Evolutionary conservation across 2,113 vertebrate genomes (phyloP).

Genomic region (Miniopterus natalensis): DNA sequence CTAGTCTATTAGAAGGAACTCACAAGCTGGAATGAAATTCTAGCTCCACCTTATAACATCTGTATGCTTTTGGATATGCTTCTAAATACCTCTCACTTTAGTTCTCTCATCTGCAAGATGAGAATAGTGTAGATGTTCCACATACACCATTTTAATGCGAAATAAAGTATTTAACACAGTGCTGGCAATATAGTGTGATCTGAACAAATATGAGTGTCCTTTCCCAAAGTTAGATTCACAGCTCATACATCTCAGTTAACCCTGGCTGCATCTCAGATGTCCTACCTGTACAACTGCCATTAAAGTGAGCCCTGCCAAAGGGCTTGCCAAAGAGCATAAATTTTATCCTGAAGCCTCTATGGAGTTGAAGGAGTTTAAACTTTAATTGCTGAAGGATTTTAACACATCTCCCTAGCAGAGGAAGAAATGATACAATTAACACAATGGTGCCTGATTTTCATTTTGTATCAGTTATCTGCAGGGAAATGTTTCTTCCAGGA

Average conservation of each 20-base stretch:
- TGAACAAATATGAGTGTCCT: neutral
- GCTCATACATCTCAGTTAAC: neutral
- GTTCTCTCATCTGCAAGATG: neutral
- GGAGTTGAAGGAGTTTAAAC: neutral
- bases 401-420: neutral
- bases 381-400: neutral
- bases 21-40: neutral
- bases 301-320: neutral
- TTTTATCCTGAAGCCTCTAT: neutral
- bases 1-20: neutral
- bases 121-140: neutral
- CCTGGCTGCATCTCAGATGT: neutral
- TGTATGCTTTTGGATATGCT: neutral
- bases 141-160: neutral
- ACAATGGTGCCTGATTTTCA: neutral
- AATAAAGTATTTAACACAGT: slow-evolving; percentile 7
- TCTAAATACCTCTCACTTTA: neutral
- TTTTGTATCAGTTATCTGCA: neutral
- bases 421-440: neutral
- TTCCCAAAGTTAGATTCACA: neutral
- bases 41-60: neutral
- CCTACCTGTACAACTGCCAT: fast-evolving
- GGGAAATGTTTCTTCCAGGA: neutral
- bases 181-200: neutral
- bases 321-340: neutral